phyloP scores from a whole-genome alignment of 2,113 vertebrate species.

The Polypterus senegalus region DNA sequence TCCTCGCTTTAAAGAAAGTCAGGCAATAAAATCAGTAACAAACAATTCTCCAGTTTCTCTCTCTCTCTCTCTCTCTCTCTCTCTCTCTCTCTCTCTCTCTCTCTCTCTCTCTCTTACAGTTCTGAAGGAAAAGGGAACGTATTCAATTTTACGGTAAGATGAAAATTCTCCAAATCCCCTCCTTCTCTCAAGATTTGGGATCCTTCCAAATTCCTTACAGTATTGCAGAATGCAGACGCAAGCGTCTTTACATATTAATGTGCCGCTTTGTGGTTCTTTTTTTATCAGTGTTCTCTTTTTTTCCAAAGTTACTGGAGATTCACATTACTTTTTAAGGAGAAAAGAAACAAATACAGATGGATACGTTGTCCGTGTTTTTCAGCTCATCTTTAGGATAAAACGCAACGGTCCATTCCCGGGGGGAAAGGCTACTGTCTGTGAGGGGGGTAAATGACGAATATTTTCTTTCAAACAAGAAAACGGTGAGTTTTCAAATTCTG shows the following conservation, averaged over 20 bases:
- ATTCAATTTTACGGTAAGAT: slow-evolving; percentile 56
- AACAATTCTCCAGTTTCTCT: slow-evolving; percentile 20
- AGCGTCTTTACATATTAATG: slow-evolving; percentile 34
- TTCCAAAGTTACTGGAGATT: slow-evolving; percentile 40
- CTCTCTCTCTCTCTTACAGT: slow-evolving; percentile 33
- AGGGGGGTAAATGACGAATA: slow-evolving; percentile 29
- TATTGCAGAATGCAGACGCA: slow-evolving; percentile 32
- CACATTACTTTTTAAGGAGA: slow-evolving; percentile 30
- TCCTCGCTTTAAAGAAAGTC: slow-evolving; percentile 27
- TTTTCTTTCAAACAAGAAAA: slow-evolving; percentile 46
- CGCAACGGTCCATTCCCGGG: slow-evolving; percentile 27
- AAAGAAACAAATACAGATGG: slow-evolving; percentile 26
- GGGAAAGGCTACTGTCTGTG: slow-evolving; percentile 32
- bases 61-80: slow-evolving; percentile 29
- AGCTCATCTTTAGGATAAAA: slow-evolving; percentile 38
- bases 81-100: slow-evolving; percentile 17
- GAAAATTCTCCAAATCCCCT: slow-evolving; percentile 29
- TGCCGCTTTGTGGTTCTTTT: slow-evolving; percentile 32
- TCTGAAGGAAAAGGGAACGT: slow-evolving; percentile 34
- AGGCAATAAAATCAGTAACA: slow-evolving; percentile 32
- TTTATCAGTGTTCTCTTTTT: slow-evolving; percentile 10
- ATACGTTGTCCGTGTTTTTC: slow-evolving; percentile 39
- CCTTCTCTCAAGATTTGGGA: slow-evolving; percentile 41
- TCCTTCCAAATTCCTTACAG: slow-evolving; percentile 39
- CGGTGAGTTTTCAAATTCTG: slow-evolving; percentile 63